Conservation (phyloP, 1,140 invertebrate species). For the Drosophila trapezifrons region DNA sequence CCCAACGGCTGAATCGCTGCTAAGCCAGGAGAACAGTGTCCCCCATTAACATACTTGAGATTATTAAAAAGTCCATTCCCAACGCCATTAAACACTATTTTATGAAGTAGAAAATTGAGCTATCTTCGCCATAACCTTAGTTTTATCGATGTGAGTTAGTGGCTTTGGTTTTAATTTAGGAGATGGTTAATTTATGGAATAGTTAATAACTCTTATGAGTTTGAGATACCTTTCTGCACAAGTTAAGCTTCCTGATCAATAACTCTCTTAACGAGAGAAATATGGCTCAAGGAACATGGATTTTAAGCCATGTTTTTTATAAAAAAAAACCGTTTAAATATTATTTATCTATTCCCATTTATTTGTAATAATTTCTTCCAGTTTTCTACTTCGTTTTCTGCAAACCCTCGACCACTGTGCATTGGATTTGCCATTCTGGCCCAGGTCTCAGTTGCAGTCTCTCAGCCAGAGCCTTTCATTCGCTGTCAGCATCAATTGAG, state of each 20-base stretch:
- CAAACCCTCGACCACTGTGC: conserved; percentile 17
- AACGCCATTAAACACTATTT: conserved; percentile 21
- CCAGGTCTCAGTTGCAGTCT: conserved; percentile 45
- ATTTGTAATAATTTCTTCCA: not conserved
- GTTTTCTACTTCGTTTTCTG: not conserved
- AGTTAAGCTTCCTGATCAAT: too few species aligned
- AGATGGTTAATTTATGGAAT: not conserved
- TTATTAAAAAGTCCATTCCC: conserved; percentile 22
- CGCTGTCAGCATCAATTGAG: conserved; percentile 82
- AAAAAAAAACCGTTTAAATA: too few species aligned
- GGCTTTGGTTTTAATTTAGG: not conserved
- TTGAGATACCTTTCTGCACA: not conserved
- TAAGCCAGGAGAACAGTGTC: conserved; percentile 44
- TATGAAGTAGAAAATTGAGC: conserved; percentile 2
- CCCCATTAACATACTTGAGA: conserved; percentile 1
- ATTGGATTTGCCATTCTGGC: conserved; percentile 13
- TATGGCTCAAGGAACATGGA: too few species aligned
- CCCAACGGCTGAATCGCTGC: conserved; percentile 27
- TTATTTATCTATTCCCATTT: not conserved
- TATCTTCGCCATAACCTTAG: conserved; percentile 1
- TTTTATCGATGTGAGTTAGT: conserved; percentile 5
- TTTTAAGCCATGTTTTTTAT: too few species aligned
- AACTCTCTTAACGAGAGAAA: too few species aligned
- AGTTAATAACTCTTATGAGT: not conserved
- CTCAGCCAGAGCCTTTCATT: conserved; percentile 72